Evolutionary conservation across 2,797 vertebrate genomes (phyloP).

Genomic region (Tangara arthus): DNA sequence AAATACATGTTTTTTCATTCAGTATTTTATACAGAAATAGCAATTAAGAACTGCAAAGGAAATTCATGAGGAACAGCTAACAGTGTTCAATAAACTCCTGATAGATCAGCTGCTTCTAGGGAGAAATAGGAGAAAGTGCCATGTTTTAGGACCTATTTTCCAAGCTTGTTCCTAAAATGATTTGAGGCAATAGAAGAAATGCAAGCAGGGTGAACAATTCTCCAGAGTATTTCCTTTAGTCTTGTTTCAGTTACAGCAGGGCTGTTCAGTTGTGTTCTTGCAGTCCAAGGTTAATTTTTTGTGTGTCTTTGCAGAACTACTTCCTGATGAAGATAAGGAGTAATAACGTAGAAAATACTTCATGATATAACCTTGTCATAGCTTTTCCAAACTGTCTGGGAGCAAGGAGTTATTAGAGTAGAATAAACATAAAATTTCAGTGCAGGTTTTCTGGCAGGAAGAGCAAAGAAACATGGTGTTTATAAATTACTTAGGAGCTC

Average conservation of each 20-base stretch:
- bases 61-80: not conserved
- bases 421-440: not conserved
- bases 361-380: not conserved
- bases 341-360: not conserved
- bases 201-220: not conserved
- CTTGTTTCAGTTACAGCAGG: not conserved
- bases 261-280: not conserved
- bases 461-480: not conserved
- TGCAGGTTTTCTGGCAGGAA: not conserved
- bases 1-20: fast-evolving
- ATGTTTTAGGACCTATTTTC: not conserved
- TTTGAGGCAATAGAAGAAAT: not conserved
- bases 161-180: not conserved
- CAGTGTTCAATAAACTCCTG: not conserved
- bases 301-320: not conserved
- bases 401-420: not conserved
- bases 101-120: not conserved
- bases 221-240: not conserved
- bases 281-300: not conserved
- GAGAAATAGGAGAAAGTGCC: not conserved
- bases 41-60: not conserved
- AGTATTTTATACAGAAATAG: not conserved
- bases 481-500: not conserved
- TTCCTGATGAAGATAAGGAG: not conserved
- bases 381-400: not conserved